These are phyloP conservation scores for Trissolcus basalis DNA, from an alignment of 1,140 invertebrate species.

Conservation along the genomic window DNA sequence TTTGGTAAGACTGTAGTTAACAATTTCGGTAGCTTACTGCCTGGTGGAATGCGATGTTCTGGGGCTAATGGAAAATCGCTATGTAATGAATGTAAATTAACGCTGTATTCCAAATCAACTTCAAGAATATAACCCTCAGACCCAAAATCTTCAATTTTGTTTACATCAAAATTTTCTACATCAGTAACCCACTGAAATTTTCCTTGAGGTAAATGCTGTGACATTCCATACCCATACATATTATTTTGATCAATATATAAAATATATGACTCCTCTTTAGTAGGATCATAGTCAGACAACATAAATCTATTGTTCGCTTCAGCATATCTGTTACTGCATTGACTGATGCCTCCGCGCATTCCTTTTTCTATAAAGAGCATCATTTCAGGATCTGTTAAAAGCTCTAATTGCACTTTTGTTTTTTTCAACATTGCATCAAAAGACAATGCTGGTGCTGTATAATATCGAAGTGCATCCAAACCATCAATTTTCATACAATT, in stretches of 20 bases:
- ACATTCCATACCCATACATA: conserved; percentile 63
- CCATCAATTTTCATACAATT: conserved; percentile 65
- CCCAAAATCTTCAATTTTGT: conserved; percentile 63
- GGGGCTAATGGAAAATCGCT: conserved; percentile 75
- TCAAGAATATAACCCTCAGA: neutral
- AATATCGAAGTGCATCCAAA: conserved; percentile 3
- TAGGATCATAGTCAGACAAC: conserved; percentile 40
- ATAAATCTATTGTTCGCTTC: conserved; percentile 73
- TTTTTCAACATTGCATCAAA: conserved; percentile 71
- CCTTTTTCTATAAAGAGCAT: conserved; percentile 68
- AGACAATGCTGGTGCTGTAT: conserved; percentile 61
- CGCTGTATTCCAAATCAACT: neutral
- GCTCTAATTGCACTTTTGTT: conserved; percentile 71
- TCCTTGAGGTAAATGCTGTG: conserved; percentile 30
- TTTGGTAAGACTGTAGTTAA: conserved; percentile 52
- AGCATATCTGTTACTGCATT: conserved; percentile 67
- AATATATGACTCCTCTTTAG: conserved; percentile 45
- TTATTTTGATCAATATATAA: conserved; percentile 66
- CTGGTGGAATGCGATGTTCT: conserved; percentile 59
- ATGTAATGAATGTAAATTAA: conserved; percentile 72
- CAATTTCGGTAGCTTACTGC: conserved; percentile 63
- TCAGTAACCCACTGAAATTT: conserved; percentile 1
- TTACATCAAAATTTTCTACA: conserved; percentile 39
- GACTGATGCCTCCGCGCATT: conserved; percentile 67
- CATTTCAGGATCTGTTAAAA: conserved; percentile 72